These are phyloP conservation scores for Formica exsecta DNA, from an alignment of 1,140 invertebrate genomes.

Conservation along the genomic window DNA sequence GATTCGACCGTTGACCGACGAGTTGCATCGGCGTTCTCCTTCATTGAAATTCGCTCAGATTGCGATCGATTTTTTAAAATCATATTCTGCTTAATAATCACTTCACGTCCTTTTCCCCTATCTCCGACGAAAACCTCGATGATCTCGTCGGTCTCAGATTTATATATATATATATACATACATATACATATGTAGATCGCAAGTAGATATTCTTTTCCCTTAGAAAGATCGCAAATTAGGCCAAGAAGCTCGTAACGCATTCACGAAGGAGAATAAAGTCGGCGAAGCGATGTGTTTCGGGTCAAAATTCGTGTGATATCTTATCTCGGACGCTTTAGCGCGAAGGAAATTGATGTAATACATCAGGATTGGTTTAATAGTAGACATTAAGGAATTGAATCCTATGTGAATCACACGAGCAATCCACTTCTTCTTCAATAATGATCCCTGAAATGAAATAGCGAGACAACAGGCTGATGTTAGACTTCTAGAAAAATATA, in stretches of 20 bases:
- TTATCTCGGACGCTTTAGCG: background rate
- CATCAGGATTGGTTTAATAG: background rate
- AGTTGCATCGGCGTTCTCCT: slow-evolving; percentile 34
- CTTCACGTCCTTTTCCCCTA: background rate
- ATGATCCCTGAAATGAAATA: background rate
- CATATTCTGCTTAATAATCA: slow-evolving; percentile 31
- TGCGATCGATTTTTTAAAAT: background rate
- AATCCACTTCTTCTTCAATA: slow-evolving; percentile 4
- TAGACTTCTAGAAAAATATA: background rate
- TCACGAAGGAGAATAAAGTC: background rate
- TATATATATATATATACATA: background rate
- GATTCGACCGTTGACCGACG: slow-evolving; percentile 68
- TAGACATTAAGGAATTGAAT: background rate
- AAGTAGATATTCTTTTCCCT: background rate
- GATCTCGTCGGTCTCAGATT: slow-evolving; percentile 65
- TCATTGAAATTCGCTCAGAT: background rate
- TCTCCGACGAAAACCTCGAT: slow-evolving; percentile 34
- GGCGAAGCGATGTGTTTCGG: slow-evolving; percentile 3
- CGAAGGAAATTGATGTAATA: background rate
- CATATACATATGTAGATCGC: background rate
- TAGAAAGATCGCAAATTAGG: background rate
- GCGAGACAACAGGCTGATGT: background rate
- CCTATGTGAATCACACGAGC: background rate
- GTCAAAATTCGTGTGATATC: slow-evolving; percentile 10
- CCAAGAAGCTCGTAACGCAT: background rate